Base-by-base conservation (phyloP, 2,113 vertebrate genomes). In the Nothobranchius kuhntae region DNA sequence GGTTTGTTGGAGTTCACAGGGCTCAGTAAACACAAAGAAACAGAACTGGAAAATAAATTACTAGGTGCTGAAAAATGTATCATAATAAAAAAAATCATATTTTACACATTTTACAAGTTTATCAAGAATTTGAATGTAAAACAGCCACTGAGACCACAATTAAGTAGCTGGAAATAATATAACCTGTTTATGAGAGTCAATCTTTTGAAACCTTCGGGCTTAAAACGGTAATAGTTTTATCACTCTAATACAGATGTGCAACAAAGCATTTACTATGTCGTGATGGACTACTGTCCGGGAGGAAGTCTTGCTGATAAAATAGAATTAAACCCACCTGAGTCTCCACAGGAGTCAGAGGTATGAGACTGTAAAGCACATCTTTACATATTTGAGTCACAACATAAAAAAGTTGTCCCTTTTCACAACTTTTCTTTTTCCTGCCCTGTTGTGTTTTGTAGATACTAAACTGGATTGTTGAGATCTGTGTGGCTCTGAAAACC, bases 401-500 rank as follows among this genome's bases (percentile, higher is more conserved):
- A 40, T 1, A 13, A 35, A 46, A 3, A 47, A 3, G 12, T 4
- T 8, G 58, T 12, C 9, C 14, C 35, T 47, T 47, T 1, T 38
- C 40, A 55, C 51, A 24, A n/a, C 38, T 9, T 40, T 3, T 7
- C 7, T 2, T 73, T 7, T 0, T 50, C 30, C 9, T 36, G 1
- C 4, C 4, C 12, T 11, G 1, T 13, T 52, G 48, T 71, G 2
- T 51, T 58, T 55, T 17, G 1, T 10, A 77, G 75, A 7, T 46
- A 40, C 38, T 77, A 9, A 66, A 57, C 52, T 57, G 46, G 38
- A 46, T 66, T 61, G 46, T 7, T 42, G 68, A 71, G 47, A 62
- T 71, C 38, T 66, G 57, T 12, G 14, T 77, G 36, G 75, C 68
- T 21, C 44, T 77, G 13, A 51, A 2, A 62, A 17, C 1, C 30